Base-by-base conservation (phyloP, 2,797 vertebrate species). In the Momotus momota region DNA sequence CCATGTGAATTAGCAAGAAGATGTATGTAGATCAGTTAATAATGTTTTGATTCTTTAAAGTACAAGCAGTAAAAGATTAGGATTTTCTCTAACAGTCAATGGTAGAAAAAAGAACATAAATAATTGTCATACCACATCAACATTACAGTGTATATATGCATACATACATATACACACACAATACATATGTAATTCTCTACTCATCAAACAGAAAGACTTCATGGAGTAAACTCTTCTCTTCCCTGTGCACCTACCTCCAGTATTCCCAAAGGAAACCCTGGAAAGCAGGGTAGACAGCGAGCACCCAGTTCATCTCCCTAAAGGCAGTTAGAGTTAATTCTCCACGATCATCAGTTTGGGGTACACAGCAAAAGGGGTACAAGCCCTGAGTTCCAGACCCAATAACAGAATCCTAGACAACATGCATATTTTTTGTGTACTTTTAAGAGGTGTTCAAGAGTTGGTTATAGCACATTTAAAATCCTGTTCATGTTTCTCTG, bases 401-500 rank as follows among this genome's bases (percentile, higher is more conserved):
- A 43, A 31, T 48, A 78, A 85, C 17, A 83, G 81, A 71, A 71
- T 80, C 54, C 46, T 69, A 92, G 58, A 86, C 97, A 95, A 74
- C 23, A 38, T 4, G 17, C 26, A 7, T 33, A 40, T 77, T 85
- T 38, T 97, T 86, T 93, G 82, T 23, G 64, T 49, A 88, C 27
- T 96, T 88, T 83, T 70, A 93, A 86, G 18, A 69, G 8, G 74
- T 69, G 26, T 69, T 69, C 90, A 95, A 78, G 54, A 90, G 54
- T 88, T 94, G 64, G 84, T 96, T 80, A 66, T 23, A 90, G 84
- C 69, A 89, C 45, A 71, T 75, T 84, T 72, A 81, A 82, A 93
- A 94, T 92, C 93, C 92, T 65, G 43, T 88, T 49, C 13, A 54
- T 66, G 75, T 71, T 96, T 96, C 89, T 96, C 89, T 55, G 71